phyloP scores from a whole-genome alignment of 2,113 vertebrate species.

The Phocoena sinus region DNA sequence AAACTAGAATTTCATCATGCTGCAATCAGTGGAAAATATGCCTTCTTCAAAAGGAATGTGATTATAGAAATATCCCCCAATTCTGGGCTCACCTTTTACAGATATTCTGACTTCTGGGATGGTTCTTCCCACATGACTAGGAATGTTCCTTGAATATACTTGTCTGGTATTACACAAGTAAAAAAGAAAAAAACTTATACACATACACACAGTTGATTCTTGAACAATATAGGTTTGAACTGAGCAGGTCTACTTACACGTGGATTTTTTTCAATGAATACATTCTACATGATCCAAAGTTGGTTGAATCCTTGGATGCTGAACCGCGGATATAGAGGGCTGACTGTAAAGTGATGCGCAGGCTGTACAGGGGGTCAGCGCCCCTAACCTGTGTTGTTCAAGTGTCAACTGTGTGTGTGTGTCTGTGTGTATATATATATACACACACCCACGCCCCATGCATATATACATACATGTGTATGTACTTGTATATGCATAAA shows the following conservation, averaged over 20 bases:
- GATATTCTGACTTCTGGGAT: neutral
- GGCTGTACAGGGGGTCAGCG: neutral
- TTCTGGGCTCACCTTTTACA: constrained; percentile 15
- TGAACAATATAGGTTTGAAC: neutral
- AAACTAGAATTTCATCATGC: neutral
- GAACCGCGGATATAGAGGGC: neutral
- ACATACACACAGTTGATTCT: neutral
- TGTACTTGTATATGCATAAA: neutral
- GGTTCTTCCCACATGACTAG: neutral
- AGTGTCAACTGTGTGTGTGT: neutral
- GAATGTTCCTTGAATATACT: neutral
- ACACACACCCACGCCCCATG: too few relatives aligned
- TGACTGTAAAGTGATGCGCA: neutral
- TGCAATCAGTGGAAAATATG: neutral
- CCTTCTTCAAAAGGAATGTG: constrained; percentile 18
- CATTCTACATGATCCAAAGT: neutral
- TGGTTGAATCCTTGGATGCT: neutral
- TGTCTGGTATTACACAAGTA: neutral
- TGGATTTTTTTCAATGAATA: neutral
- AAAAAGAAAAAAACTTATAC: neutral
- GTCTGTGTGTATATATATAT: rapidly evolving
- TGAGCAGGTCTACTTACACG: neutral
- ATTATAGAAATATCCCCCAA: neutral
- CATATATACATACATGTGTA: rapidly evolving
- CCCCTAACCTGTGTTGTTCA: neutral